Base-by-base conservation (phyloP, 2,113 vertebrate species). In the Melanerpes formicivorus region DNA sequence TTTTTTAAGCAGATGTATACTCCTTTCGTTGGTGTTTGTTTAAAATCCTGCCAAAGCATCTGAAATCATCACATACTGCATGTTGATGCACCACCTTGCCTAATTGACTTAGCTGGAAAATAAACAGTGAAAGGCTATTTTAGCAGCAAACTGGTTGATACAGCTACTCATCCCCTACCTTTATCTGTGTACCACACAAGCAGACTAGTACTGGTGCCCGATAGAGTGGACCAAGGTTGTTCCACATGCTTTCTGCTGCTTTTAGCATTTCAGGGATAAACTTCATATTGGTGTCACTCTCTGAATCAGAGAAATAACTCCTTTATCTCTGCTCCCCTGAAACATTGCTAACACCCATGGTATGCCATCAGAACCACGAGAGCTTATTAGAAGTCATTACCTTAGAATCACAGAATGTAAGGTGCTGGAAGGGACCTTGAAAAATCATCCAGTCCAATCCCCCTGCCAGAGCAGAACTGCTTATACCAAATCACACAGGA, bases 91-190 rank as follows among this genome's bases (percentile, higher is more conserved):
- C 92, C 84, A 79, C 79, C 84, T 93, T 95, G 93, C 89, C 64
- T 96, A 96, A 96, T 95, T 96, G 93, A 87, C 93, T 97, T 93
- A 95, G 89, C 93, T 91, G 93, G 95, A 95, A 96, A 97, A 95
- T 95, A 97, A 97, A 96, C 93, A 93, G 67, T 65, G 80, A 66
- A 87, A 84, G 95, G 88, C 92, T 95, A 89, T 96, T 96, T 94
- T 95, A 93, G 37, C 66, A 92, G 91, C 87, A 95, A 96, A 88
- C 93, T 89, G 90, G 88, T 88, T 95, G 95, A 93, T 96, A 87
- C 10, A 91, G 86, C 86, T 88, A 89, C 92, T 93, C 93, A 77
- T 96, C 96, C 93, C 65, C 62, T 90, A 89, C 89, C 95, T 97
- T 97, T 97, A 96, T 98, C 96, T 95, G 10, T 37, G 87, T 82